Evolutionary conservation across 2,113 vertebrate genomes (phyloP).

Genomic region (Siniperca chuatsi): DNA sequence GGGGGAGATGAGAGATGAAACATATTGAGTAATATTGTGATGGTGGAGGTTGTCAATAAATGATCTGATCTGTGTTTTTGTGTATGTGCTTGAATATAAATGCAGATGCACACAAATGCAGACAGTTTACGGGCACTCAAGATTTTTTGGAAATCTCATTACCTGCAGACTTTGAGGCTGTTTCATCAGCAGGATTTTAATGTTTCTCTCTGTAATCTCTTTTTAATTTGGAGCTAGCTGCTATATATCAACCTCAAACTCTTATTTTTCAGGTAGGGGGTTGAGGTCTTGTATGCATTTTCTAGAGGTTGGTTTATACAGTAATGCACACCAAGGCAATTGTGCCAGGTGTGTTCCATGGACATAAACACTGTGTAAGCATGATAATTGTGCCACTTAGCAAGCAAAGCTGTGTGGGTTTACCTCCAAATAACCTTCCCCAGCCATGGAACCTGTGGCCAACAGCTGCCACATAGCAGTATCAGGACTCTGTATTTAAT

Average conservation of each 20-base stretch:
- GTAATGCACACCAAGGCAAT: conserved; percentile 51
- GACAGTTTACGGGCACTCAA: neutral
- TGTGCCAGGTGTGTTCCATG: conserved; percentile 70
- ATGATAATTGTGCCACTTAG: conserved; percentile 75
- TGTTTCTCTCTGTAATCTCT: conserved; percentile 50
- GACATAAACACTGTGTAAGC: conserved; percentile 67
- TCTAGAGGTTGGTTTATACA: conserved; percentile 48
- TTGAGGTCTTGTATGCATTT: conserved; percentile 22
- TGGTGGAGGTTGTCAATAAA: conserved; percentile 41
- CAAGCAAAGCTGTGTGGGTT: conserved; percentile 66
- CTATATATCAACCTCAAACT: conserved; percentile 55
- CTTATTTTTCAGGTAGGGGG: conserved; percentile 17
- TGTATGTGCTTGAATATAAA: conserved; percentile 23
- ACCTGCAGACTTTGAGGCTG: conserved; percentile 45
- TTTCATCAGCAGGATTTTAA: conserved; percentile 32
- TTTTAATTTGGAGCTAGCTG: conserved; percentile 44
- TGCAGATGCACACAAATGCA: conserved; percentile 33
- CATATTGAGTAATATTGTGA: conserved; percentile 54
- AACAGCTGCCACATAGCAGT: conserved; percentile 55
- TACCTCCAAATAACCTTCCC: conserved; percentile 74
- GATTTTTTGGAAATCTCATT: conserved; percentile 38
- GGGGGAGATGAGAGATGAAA: conserved; percentile 26
- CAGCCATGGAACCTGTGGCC: conserved; percentile 51
- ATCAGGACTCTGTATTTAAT: conserved; percentile 45
- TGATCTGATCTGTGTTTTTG: conserved; percentile 12